These are phyloP conservation scores for Anas platyrhynchos DNA, from an alignment of 2,113 vertebrate genomes.

Conservation along the genomic window DNA sequence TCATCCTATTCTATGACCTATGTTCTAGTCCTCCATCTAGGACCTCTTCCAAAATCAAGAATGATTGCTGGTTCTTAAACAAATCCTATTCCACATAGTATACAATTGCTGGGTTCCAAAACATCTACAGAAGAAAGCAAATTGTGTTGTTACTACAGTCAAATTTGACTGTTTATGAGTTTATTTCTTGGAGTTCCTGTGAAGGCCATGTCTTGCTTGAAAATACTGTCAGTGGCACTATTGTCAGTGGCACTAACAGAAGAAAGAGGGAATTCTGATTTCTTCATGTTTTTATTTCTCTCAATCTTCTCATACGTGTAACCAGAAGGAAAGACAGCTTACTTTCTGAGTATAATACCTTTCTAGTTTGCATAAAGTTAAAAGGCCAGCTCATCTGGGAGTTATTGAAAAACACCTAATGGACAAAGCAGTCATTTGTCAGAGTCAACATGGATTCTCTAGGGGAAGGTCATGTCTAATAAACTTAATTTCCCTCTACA, in stretches of 20 bases:
- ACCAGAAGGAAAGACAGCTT: background rate
- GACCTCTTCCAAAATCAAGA: background rate
- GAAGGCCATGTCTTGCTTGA: background rate
- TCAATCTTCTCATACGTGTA: background rate
- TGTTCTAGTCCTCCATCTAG: background rate
- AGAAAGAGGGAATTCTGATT: background rate
- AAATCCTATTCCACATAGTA: background rate
- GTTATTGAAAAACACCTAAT: no score
- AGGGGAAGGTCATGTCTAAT: no score
- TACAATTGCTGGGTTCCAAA: background rate
- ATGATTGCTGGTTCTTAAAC: background rate
- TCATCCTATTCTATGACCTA: background rate
- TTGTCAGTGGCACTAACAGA: background rate
- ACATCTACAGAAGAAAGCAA: background rate
- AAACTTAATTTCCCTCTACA: no score
- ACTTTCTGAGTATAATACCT: background rate
- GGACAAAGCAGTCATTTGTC: no score
- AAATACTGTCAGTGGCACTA: background rate
- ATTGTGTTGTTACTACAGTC: background rate
- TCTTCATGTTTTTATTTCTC: background rate
- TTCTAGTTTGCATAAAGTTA: background rate
- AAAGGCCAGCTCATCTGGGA: background rate
- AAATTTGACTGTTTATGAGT: background rate
- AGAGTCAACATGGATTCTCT: no score
- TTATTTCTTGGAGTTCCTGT: background rate